Base-by-base conservation (phyloP, 2,113 vertebrate genomes). In the Crotalus viridis region DNA sequence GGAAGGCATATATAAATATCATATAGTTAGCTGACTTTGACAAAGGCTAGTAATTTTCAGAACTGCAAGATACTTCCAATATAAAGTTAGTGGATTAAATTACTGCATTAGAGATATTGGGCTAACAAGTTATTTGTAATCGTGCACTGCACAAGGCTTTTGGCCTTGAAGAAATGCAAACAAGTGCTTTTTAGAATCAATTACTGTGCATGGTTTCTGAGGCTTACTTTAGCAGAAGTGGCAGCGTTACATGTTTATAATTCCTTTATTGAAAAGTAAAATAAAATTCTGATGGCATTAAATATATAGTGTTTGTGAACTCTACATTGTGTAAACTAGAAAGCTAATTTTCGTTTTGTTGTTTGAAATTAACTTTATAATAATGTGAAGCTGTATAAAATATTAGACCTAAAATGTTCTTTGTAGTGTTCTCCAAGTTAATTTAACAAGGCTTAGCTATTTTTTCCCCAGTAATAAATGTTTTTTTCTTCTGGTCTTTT, bases 241-340 rank as follows among this genome's bases (percentile, higher is more conserved):
- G n/a, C 13, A 74, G 15, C n/a, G 39, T 74, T 74, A 1, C n/a
- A 39, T 39, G 3, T 33, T 6, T 39, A 69, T 69, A 33, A 56
- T 33, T 91, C 1, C 15, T 85, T 17, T 69, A 51, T 91, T 91
- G 86, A 94, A 19, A 87, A 92, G 91, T 28, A 89, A 61, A n/a
- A 69, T 39, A 3, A 87, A 89, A 33, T 91, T 28, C 39, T 57
- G 59, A 94, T 19, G 59, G 69, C 91, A 1, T 24, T 54, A 92
- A 93, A 94, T 85, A 26, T 64, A 90, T 46, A 24, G 10, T 43
- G 0, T 89, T 90, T 33, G 33, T 74, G 33, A 81, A 81, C n/a
- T 81, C 33, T 81, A 19, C 33, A 39, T 93, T 7, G 4, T n/a
- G 59, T 9, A 88, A 81, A 88, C 21, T 74, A 88, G 9, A 21